phyloP scores from a whole-genome alignment of 1,140 invertebrate genomes.

The Adoxophyes honmai region DNA sequence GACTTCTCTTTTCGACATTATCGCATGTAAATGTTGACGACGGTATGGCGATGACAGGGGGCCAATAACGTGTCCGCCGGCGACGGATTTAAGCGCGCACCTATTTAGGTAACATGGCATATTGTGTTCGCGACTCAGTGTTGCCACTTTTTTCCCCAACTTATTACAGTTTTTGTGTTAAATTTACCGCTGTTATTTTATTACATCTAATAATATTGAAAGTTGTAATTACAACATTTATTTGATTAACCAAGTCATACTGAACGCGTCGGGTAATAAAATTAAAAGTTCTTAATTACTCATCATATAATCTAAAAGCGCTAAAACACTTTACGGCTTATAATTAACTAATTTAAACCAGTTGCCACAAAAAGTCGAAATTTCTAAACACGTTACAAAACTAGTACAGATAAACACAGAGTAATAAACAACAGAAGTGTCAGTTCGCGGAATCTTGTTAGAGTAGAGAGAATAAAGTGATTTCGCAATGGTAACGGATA shows the following conservation, averaged over 20 bases:
- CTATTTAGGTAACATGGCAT: conserved; percentile 46
- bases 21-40: conserved; percentile 30
- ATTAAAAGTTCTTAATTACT: not conserved
- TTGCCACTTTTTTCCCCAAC: conserved; percentile 44
- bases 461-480: conserved; percentile 65
- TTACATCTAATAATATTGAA: no score
- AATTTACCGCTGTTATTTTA: conserved; percentile 10
- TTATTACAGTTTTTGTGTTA: conserved; percentile 30
- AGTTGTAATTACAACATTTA: no score
- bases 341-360: not conserved
- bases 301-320: conserved; percentile 15
- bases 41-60: conserved; percentile 30
- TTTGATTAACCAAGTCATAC: no score
- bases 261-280: no score
- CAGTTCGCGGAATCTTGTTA: conserved; percentile 60
- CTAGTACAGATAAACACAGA: conserved; percentile 64
- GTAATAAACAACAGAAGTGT: conserved; percentile 68
- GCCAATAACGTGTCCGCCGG: conserved; percentile 21
- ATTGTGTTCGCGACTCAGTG: conserved; percentile 29
- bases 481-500: conserved; percentile 68
- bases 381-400: conserved; percentile 29
- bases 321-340: conserved; percentile 3
- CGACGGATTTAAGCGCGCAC: conserved; percentile 45
- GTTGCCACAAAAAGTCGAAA: not conserved
- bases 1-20: conserved; percentile 28